A percentile compares a stretch with the other conserved stretches of the same genome.
Conservation (phyloP, 2,888 invertebrate genomes). For the Phengaris arion region DNA sequence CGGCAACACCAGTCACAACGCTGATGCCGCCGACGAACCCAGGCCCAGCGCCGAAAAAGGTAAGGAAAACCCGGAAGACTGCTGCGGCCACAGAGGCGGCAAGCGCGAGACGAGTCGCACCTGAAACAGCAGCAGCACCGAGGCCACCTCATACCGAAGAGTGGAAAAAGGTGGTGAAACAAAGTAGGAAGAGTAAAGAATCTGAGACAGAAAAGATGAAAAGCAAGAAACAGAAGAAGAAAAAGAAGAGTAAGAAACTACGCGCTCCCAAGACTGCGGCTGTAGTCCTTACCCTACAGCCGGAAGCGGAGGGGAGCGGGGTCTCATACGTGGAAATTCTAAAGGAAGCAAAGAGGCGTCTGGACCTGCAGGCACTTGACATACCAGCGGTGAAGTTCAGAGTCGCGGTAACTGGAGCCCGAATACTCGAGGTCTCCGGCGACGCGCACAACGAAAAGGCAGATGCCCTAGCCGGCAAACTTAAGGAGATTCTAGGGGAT, state of each 20-base stretch:
- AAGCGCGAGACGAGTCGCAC: neutral
- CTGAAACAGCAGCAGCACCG: neutral
- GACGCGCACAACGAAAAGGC: neutral
- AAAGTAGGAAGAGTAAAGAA: neutral
- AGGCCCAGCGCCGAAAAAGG: neutral
- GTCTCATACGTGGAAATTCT: neutral
- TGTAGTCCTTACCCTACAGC: neutral
- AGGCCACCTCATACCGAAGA: neutral
- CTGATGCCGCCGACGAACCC: slow-evolving; percentile 21
- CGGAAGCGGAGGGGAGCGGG: neutral
- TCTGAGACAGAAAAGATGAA: neutral
- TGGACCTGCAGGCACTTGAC: neutral
- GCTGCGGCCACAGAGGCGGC: neutral
- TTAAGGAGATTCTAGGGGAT: neutral
- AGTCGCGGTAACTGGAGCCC: neutral
- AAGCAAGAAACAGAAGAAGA: neutral
- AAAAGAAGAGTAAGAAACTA: neutral
- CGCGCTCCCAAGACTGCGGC: neutral
- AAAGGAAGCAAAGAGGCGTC: neutral
- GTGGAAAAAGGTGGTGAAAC: slow-evolving; percentile 1
- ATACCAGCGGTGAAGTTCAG: neutral
- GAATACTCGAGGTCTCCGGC: neutral
- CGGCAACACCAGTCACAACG: neutral
- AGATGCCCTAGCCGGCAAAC: neutral
- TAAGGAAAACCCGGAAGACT: neutral